These are phyloP conservation scores for Bugulina stolonifera DNA, from an alignment of 2,888 invertebrate genomes.

Conservation along the genomic window DNA sequence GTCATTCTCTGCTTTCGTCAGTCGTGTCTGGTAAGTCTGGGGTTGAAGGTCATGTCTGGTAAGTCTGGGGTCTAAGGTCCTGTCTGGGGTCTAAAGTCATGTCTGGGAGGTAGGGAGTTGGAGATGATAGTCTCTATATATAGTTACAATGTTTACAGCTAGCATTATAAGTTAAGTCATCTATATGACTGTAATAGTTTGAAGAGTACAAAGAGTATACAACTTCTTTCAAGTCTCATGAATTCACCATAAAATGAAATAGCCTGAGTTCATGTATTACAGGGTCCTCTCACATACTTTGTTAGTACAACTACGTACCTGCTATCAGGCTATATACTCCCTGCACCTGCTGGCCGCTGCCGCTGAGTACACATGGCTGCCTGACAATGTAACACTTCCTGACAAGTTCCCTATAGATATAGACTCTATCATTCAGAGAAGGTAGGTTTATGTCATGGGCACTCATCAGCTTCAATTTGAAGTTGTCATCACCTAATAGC, in stretches of 20 bases:
- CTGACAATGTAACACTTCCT: neutral
- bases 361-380: constrained; percentile 10
- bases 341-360: constrained; percentile 16
- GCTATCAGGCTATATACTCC: constrained; percentile 15
- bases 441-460: no score
- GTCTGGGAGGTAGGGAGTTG: no score
- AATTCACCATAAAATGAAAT: no score
- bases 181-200: no score
- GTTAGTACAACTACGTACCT: constrained; percentile 2
- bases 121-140: no score
- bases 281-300: constrained; percentile 3
- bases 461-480: no score
- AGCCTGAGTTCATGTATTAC: no score
- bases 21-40: constrained; percentile 17
- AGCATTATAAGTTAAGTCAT: no score
- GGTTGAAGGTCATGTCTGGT: neutral
- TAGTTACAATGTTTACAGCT: no score
- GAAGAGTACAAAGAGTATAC: no score
- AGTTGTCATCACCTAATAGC: no score
- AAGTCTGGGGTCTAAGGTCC: neutral
- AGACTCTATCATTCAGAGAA: neutral
- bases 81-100: neutral
- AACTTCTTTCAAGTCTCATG: no score
- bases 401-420: constrained; percentile 13
- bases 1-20: constrained; percentile 6